Percentiles rank a stretch among this genome's conserved stretches.
Evolutionary conservation across 2,888 invertebrate species (phyloP).

Genomic region (Thecocarcelia acutangulata): DNA sequence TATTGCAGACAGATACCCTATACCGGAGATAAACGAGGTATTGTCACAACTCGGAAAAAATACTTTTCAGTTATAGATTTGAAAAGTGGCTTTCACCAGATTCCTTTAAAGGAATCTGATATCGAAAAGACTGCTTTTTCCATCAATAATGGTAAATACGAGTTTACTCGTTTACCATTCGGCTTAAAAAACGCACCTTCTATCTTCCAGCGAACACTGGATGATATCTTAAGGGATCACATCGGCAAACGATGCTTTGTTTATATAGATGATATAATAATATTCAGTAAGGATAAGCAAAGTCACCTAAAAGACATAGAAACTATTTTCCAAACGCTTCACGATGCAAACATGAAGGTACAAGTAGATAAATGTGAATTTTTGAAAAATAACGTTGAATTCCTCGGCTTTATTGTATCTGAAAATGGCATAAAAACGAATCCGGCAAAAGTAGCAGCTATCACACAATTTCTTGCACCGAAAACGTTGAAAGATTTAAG

Average conservation of each 20-base stretch:
- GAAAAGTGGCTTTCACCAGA: no score
- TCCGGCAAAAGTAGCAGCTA: not conserved
- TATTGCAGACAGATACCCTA: constrained; percentile 29
- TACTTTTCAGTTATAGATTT: no score
- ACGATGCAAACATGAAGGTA: constrained; percentile 25
- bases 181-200: not conserved
- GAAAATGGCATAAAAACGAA: constrained; percentile 14
- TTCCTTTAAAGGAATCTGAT: not conserved
- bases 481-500: not conserved
- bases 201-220: constrained; percentile 20
- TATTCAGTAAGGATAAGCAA: constrained; percentile 24
- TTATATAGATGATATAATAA: constrained; percentile 37
- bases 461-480: no score
- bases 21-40: constrained; percentile 24
- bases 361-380: constrained; percentile 23
- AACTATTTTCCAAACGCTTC: constrained; percentile 17
- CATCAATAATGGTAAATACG: constrained; percentile 31
- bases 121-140: constrained; percentile 16
- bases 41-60: constrained; percentile 13
- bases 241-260: constrained; percentile 22
- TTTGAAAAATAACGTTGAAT: constrained; percentile 11
- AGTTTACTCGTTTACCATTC: constrained; percentile 7
- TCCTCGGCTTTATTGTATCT: constrained; percentile 9
- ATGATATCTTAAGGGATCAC: constrained; percentile 19
- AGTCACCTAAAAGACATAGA: constrained; percentile 17